Evolutionary conservation across 2,113 vertebrate species (phyloP), one percentile per base, ranked within the genome.

Genomic region (Semicossyphus pulcher): DNA sequence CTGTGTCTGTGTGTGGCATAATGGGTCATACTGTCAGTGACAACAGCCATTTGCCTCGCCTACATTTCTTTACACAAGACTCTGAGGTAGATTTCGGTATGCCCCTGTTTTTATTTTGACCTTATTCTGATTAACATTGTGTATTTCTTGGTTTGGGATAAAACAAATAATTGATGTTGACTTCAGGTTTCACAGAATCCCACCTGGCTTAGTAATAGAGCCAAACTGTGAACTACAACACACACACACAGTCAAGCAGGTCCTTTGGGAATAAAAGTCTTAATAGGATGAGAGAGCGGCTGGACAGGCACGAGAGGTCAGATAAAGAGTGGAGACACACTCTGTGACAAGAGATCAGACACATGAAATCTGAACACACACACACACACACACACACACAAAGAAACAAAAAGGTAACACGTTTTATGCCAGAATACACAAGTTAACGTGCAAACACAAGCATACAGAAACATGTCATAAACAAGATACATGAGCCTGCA

Each of bases 201-300:
- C 8, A 53, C 52, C 78, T 70, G 84, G 63, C 67, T 57, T 57
- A 26, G 53, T 36, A n/a, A 16, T 41, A 6, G 58, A 83, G 59
- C 20, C 56, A 57, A 48, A 62, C 64, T 77, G 74, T 60, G 56
- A 78, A 71, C 47, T 80, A 51, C 31, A 66, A 48, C 37, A 37
- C 62, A 21, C 23, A 15, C 48, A 54, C 14, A 48, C 62, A n/a
- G n/a, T n/a, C n/a, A 57, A 26, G 42, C 37, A 1, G 37, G 10
- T 71, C 76, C 56, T 53, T 18, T 23, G 63, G 64, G 61, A 77
- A 20, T 26, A 65, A 45, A 53, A 49, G 59, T 58, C 73, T 75
- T 81, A 81, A 79, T 67, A 20, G 61, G 65, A 88, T 58, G 74
- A 72, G 56, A 60, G 72, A 58, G 42, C 1, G 25, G 49, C 59